Evolutionary conservation across 2,113 vertebrate genomes (phyloP).

Genomic region (Halcyon malimbica): DNA sequence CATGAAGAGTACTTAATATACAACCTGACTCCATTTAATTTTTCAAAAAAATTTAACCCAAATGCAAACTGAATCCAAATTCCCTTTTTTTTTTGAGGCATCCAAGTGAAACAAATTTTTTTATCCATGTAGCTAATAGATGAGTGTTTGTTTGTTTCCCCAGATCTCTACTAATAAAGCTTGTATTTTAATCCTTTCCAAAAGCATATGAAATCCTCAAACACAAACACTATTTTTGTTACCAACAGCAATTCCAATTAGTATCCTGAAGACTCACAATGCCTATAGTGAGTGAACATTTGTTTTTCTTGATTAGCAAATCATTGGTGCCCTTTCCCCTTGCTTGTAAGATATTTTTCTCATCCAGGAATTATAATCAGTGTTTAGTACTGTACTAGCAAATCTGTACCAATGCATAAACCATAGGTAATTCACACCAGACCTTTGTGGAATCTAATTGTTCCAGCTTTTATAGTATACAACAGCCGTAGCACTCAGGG

Average conservation of each 20-base stretch:
- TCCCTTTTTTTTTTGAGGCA: not conserved
- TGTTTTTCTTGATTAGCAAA: not conserved
- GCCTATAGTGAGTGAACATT: not conserved
- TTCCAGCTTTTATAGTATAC: not conserved
- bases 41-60: not conserved
- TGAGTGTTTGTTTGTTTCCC: not conserved
- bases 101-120: not conserved
- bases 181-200: not conserved
- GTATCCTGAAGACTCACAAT: not conserved
- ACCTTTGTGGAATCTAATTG: not conserved
- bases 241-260: not conserved
- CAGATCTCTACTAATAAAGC: not conserved
- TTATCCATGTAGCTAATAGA: not conserved
- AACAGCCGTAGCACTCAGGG: not conserved
- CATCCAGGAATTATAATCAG: not conserved
- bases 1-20: not conserved
- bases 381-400: not conserved
- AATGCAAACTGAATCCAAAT: not conserved
- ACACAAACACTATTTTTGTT: not conserved
- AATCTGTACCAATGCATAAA: not conserved
- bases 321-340: not conserved
- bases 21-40: not conserved
- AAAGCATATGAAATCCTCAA: not conserved
- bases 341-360: not conserved
- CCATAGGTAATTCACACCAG: not conserved